phyloP scores from a whole-genome alignment of 92 coral and sea anemone species.

The Zoanthus sansibaricus region DNA sequence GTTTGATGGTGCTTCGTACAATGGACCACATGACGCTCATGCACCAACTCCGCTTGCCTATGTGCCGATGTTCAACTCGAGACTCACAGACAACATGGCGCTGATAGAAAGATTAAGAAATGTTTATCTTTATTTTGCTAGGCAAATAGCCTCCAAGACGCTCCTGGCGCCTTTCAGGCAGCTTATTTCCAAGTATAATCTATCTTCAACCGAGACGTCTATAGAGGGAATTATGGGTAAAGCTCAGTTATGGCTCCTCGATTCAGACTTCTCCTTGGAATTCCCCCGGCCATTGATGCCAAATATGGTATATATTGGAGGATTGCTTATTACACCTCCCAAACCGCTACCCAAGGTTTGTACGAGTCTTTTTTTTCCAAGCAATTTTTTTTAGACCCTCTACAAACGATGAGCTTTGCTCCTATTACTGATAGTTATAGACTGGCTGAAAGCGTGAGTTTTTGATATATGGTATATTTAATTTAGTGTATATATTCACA shows the following conservation, averaged over 20 bases:
- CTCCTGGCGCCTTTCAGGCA: background rate
- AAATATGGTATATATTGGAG: slow-evolving; percentile 39
- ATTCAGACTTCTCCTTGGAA: slow-evolving; percentile 45
- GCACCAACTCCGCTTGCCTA: slow-evolving; percentile 44
- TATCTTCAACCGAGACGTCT: slow-evolving; percentile 1
- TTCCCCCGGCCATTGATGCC: slow-evolving; percentile 48
- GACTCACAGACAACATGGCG: slow-evolving; percentile 36
- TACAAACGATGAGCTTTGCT: too few relatives aligned
- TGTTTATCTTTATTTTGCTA: slow-evolving; percentile 14
- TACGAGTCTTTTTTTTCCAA: background rate
- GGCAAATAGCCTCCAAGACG: slow-evolving; percentile 11
- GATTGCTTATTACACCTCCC: slow-evolving; percentile 11
- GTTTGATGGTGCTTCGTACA: slow-evolving; percentile 37
- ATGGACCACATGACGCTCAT: slow-evolving; percentile 29
- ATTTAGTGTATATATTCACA: too few relatives aligned
- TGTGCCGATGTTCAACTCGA: slow-evolving; percentile 39
- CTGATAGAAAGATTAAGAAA: slow-evolving; percentile 15
- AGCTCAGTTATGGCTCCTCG: slow-evolving; percentile 38
- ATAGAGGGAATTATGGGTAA: slow-evolving; percentile 34
- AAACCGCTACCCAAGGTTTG: slow-evolving; percentile 39
- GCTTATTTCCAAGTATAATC: slow-evolving; percentile 31
- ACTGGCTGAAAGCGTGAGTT: too few relatives aligned
- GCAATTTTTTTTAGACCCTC: too few relatives aligned
- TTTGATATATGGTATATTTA: too few relatives aligned
- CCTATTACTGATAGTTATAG: too few relatives aligned